phyloP scores from a whole-genome alignment of 64 coral and sea anemone species.

The Stichodactyla helianthus region DNA sequence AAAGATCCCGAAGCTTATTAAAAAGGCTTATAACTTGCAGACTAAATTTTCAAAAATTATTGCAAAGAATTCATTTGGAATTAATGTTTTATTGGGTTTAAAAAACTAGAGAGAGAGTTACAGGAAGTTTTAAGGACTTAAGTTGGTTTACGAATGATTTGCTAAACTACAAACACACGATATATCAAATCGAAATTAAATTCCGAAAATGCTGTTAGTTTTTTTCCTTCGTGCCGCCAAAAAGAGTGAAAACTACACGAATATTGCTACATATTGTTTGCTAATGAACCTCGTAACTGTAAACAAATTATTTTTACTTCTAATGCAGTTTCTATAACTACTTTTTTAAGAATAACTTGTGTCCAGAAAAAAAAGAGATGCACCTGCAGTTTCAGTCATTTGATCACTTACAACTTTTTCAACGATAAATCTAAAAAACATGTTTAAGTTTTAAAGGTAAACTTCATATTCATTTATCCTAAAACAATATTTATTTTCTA shows the following conservation, averaged over 20 bases:
- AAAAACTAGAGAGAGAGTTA: background rate
- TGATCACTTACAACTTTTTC: background rate
- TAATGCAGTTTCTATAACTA: background rate
- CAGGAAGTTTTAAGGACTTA: slow-evolving; percentile 5
- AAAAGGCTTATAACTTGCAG: too few relatives aligned
- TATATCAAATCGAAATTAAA: background rate
- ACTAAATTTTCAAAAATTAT: background rate
- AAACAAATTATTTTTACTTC: background rate
- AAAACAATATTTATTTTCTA: background rate
- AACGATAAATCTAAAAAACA: background rate
- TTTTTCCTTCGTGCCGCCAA: background rate
- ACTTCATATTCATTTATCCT: background rate
- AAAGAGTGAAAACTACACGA: background rate
- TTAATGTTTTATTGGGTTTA: background rate
- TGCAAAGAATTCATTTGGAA: background rate
- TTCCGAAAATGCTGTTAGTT: background rate
- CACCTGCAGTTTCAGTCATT: background rate
- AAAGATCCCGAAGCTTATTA: background rate
- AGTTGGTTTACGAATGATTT: background rate
- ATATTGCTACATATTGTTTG: background rate
- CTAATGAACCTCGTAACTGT: background rate
- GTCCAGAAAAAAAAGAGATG: background rate
- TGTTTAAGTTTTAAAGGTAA: background rate
- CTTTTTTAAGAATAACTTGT: background rate
- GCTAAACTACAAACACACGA: background rate